Conservation (phyloP, 1,140 invertebrate genomes). For the Drosophila lowei region DNA sequence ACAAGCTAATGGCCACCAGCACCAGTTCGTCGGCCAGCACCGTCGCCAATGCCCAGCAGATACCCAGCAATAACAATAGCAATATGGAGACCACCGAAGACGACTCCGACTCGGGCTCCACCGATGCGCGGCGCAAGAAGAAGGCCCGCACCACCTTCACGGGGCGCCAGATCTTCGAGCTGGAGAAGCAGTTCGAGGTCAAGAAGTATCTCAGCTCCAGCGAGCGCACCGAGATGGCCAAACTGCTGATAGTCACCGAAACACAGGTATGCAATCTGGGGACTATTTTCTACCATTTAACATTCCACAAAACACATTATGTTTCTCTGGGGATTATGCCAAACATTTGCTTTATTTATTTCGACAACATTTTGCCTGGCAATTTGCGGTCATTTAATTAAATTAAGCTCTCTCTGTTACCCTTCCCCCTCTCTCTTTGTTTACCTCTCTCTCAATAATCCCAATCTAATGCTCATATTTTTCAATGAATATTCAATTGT, state of each 20-base stretch:
- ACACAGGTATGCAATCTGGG: slow-evolving; percentile 90
- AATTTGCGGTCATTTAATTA: slow-evolving; percentile 37
- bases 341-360: slow-evolving; percentile 32
- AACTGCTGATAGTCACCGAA: slow-evolving; percentile 96
- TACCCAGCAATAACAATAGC: slow-evolving; percentile 49
- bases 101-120: slow-evolving; percentile 85
- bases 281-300: slow-evolving; percentile 1
- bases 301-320: slow-evolving; percentile 8
- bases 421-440: not conserved
- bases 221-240: slow-evolving; percentile 96
- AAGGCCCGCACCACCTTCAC: slow-evolving; percentile 98
- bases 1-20: slow-evolving; percentile 54
- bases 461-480: slow-evolving; percentile 28
- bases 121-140: slow-evolving; percentile 91
- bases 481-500: slow-evolving; percentile 30
- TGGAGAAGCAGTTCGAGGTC: slow-evolving; percentile 97
- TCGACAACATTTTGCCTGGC: slow-evolving; percentile 5
- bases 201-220: slow-evolving; percentile 98
- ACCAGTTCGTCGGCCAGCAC: slow-evolving; percentile 50
- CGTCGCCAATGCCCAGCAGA: slow-evolving; percentile 11
- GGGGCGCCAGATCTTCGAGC: slow-evolving; percentile 96
- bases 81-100: slow-evolving; percentile 84
- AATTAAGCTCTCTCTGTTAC: slow-evolving; percentile 15
- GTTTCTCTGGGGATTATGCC: slow-evolving; percentile 9
- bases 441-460: slow-evolving; percentile 29